Base-by-base conservation (phyloP, 2,888 invertebrate species). In the Mythimna impura region DNA sequence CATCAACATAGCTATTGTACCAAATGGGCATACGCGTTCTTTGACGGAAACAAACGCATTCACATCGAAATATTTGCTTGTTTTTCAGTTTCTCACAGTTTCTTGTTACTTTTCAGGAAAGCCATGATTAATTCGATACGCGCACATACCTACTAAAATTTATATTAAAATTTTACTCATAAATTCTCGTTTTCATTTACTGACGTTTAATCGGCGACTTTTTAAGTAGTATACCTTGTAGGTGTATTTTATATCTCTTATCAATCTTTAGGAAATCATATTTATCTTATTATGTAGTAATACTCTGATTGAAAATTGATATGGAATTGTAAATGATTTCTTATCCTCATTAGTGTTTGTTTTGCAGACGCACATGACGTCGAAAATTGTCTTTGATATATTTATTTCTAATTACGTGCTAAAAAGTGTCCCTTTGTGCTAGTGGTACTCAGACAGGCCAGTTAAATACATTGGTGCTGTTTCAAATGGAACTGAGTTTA, bases 1-100 rank as follows among this genome's bases (percentile, higher is more conserved):
- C 91, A 91, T 92, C 94, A 94, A 94, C 94, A 94, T 89, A 79
- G 90, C 94, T 92, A 94, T 94, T 94, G 93, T 93, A 88, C 87
- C 86, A 86, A 92, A 90, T 89, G 90, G 88, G 84, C 89, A 88
- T 89, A 89, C 84, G 87, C 86, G 87, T 90, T 90, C 90, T 89
- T 87, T 88, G 86, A 86, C 87, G 89, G 91, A 91, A 94, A 94
- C 93, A 93, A 92, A 91, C 88, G 89, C 89, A 90, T 92, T 93
- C 90, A 90, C 91, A 90, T 89, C 88, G 90, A 91, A 92, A 90
- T 92, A 91, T 92, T 92, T 92, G 89, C 88, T 90, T 90, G 87
- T 89, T 89, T 90, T 90, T 86, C 84, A 83, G 81, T 87, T 89
- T 89, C 89, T 88, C 89, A 90, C 88, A 89, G 89, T 86, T 87